phyloP scores from a whole-genome alignment of 2,113 vertebrate genomes.

The Poeciliopsis occidentalis region DNA sequence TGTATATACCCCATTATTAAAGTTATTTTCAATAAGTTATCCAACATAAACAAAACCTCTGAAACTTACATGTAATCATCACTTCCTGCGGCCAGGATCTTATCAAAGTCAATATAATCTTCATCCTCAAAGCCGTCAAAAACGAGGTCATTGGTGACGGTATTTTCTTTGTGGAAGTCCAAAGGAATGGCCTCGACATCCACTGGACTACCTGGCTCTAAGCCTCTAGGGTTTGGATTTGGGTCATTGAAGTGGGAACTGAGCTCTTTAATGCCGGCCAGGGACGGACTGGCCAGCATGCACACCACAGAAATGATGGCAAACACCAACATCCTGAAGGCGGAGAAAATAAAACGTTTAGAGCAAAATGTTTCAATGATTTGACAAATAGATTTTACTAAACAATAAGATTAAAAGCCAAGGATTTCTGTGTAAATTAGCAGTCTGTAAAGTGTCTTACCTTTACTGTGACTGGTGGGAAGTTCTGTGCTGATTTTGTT shows the following conservation, averaged over 20 bases:
- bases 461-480: conserved; percentile 46
- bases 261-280: conserved; percentile 81
- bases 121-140: conserved; percentile 86
- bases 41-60: neutral
- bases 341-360: conserved; percentile 12
- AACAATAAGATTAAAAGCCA: neutral
- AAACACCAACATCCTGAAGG: conserved; percentile 82
- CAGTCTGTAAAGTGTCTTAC: conserved; percentile 53
- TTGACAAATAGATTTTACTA: neutral
- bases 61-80: conserved; percentile 81
- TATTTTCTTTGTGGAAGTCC: conserved; percentile 91
- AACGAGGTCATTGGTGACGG: conserved; percentile 89
- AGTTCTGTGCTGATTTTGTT: conserved; percentile 58
- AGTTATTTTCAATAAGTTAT: neutral
- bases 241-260: conserved; percentile 73
- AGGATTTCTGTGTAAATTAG: neutral
- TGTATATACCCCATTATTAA: neutral
- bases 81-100: conserved; percentile 82
- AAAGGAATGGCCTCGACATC: conserved; percentile 77
- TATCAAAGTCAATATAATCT: conserved; percentile 91
- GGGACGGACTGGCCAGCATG: conserved; percentile 72
- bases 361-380: neutral
- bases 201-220: conserved; percentile 29
- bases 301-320: conserved; percentile 66
- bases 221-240: conserved; percentile 42